Percentiles rank a stretch among this genome's conserved stretches.
phyloP scores from a whole-genome alignment of 2,797 vertebrate genomes.

The Erithacus rubecula region DNA sequence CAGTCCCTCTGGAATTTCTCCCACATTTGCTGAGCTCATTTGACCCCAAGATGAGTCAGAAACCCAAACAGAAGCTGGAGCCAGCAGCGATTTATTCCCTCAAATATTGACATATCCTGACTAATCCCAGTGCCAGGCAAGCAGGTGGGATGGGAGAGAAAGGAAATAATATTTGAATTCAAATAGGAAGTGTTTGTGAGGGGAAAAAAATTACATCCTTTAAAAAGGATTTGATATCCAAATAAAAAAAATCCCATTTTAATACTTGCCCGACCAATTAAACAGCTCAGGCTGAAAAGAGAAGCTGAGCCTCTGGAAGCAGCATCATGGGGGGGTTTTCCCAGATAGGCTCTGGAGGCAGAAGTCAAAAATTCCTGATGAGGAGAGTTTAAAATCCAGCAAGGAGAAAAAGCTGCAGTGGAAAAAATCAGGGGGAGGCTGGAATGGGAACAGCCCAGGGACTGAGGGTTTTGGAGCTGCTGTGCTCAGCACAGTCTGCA shows the following conservation, averaged over 20 bases:
- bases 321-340: neutral
- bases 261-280: neutral
- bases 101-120: conserved; percentile 8
- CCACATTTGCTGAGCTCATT: neutral
- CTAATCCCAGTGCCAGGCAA: neutral
- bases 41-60: conserved; percentile 2
- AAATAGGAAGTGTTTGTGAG: rapidly evolving
- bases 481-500: neutral
- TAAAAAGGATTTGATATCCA: neutral
- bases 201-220: neutral
- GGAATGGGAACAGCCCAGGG: rapidly evolving
- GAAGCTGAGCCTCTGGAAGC: neutral
- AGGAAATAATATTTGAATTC: neutral
- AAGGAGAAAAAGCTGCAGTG: neutral
- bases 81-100: neutral
- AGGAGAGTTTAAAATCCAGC: neutral
- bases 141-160: neutral
- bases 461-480: neutral
- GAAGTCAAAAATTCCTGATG: neutral
- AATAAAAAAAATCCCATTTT: conserved; percentile 7
- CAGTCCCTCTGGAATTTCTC: neutral
- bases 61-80: neutral
- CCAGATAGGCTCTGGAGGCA: neutral
- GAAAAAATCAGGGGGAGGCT: neutral
- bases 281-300: neutral